A percentile compares a stretch with the other conserved stretches of the same genome.
phyloP scores from a whole-genome alignment of 2,113 vertebrate genomes.

The Paralichthys olivaceus region DNA sequence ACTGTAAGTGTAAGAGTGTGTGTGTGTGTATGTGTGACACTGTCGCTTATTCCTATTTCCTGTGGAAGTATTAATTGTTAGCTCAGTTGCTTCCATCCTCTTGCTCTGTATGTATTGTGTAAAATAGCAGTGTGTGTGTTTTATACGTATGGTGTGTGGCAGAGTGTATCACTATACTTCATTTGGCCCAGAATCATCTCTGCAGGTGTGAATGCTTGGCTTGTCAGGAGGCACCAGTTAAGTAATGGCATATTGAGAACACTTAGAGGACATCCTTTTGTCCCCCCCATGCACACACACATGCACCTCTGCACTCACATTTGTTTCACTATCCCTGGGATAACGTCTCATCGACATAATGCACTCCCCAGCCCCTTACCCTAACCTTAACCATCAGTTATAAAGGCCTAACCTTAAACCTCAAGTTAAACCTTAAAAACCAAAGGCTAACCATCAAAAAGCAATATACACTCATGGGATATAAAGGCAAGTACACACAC shows the following conservation, averaged over 20 bases:
- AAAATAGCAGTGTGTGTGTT: not conserved
- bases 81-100: not conserved
- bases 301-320: not conserved
- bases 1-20: not conserved
- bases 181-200: not conserved
- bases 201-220: not conserved
- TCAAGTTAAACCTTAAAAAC: not conserved
- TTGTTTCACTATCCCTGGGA: not conserved
- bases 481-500: not conserved
- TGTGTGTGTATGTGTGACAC: not conserved
- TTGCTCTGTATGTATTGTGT: not conserved
- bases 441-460: not conserved
- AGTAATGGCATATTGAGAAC: conserved; percentile 12
- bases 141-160: not conserved
- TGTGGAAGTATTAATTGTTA: not conserved
- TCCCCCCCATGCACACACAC: not conserved
- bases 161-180: not conserved
- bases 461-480: not conserved
- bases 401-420: not conserved
- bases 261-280: conserved; percentile 39
- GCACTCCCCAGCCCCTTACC: not conserved
- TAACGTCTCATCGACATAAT: not conserved
- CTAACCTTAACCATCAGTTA: not conserved
- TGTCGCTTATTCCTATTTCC: not conserved
- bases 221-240: conserved; percentile 1